These are phyloP conservation scores for Hesperophylax magnus DNA, from an alignment of 1,140 invertebrate species.

Conservation along the genomic window DNA sequence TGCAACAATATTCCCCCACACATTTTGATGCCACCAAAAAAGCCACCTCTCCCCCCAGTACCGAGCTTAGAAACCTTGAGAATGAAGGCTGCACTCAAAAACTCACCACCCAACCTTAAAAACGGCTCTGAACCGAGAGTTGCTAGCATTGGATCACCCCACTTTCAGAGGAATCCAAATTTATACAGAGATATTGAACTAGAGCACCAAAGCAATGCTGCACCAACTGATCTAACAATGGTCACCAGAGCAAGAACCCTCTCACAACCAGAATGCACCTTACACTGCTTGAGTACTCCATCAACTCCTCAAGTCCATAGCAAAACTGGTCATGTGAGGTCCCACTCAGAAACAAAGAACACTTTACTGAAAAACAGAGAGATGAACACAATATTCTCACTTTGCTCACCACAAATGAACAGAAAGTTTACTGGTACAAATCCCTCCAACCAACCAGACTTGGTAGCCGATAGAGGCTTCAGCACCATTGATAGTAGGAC, in stretches of 20 bases:
- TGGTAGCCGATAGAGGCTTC: constrained; percentile 41
- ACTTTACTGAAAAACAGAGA: constrained; percentile 68
- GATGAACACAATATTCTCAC: constrained; percentile 66
- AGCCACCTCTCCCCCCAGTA: constrained; percentile 80
- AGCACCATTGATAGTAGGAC: constrained; percentile 37
- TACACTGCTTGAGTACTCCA: constrained; percentile 45
- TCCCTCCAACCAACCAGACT: constrained; percentile 43
- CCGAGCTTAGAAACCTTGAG: constrained; percentile 74
- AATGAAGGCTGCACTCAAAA: constrained; percentile 67
- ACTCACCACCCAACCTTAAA: constrained; percentile 61
- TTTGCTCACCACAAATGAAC: constrained; percentile 71
- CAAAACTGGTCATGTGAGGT: constrained; percentile 63
- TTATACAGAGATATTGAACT: constrained; percentile 70
- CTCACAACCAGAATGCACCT: constrained; percentile 56
- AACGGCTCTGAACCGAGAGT: constrained; percentile 64
- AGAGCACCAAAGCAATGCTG: constrained; percentile 61
- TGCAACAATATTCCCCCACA: constrained; percentile 73
- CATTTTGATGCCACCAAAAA: constrained; percentile 75
- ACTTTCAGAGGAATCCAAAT: constrained; percentile 71
- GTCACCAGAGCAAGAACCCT: constrained; percentile 47
- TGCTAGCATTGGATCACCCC: constrained; percentile 73
- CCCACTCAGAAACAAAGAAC: constrained; percentile 68
- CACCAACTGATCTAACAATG: constrained; percentile 15
- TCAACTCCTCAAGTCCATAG: constrained; percentile 37
- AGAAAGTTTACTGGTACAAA: constrained; percentile 61